Base-by-base conservation (phyloP, 2,797 vertebrate genomes). In the Pipistrellus pipistrellus region DNA sequence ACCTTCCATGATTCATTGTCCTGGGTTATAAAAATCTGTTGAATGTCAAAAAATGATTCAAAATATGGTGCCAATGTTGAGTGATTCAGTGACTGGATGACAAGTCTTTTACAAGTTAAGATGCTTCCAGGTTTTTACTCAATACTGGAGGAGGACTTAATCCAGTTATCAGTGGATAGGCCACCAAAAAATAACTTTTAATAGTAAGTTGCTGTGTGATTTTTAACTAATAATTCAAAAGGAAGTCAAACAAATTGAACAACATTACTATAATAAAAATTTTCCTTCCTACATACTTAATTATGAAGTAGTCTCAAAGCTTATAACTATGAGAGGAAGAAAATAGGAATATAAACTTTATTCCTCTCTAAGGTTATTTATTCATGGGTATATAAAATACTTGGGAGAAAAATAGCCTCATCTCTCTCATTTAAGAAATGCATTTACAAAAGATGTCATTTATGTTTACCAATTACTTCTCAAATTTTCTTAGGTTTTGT, bases 141-240 rank as follows among this genome's bases (percentile, higher is more conserved):
- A 55, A 11, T 71, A 57, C 15, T 57, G 18, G 48, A 88, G 41
- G 27, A 57, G 11, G 38, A 14, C 23, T n/a, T 41, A 86, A 75
- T 48, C 10, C 23, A 93, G 10, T 15, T 77, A 32, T 86, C 53
- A 72, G 55, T 5, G 10, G 23, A 38, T n/a, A 35, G 53, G 20
- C 8, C 23, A 66, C 41, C 35, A 88, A 62, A 64, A 38, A 83
- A 32, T 30, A 35, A 62, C 25, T 83, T 86, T 71, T 93, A 62
- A 41, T 89, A 84, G 3, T 51, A 71, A 77, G 4, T 78, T 66
- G 25, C 46, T 57, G 32, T 80, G 23, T 66, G 15, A 59, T 59
- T 68, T 86, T 35, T 59, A 69, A 89, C 46, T 66, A 88, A 53
- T 53, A 93, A 30, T 13, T 32, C 48, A 48, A 86, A 90, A 68